Base-by-base conservation (phyloP, 2,888 invertebrate genomes). In the Drosophila nigritarsus region DNA sequence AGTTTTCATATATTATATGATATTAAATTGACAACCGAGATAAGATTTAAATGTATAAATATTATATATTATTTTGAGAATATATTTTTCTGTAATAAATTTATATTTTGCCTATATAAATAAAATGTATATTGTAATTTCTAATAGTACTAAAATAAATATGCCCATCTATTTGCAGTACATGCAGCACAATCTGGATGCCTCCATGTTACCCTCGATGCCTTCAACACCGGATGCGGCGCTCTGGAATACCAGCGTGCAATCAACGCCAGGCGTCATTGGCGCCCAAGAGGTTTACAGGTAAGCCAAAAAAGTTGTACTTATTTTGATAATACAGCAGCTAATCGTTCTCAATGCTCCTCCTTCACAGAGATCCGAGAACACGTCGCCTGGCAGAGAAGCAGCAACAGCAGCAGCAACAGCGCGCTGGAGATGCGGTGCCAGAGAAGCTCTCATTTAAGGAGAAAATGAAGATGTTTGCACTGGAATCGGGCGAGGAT, bases 401-500 rank as follows among this genome's bases (percentile, higher is more conserved):
- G 93, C 95, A 96, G 84, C 95, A 95, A 75, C 95, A 95, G 80
- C 95, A 96, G 64, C 95, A 96, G 65, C 92, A 93, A 61, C 92
- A 92, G 71, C 91, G 92, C 38, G 84, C 89, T 48, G 91, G 89
- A 34, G 93, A 93, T 80, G 92, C 92, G 15, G 95, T 97, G 75
- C 98, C 98, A 3, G 99, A 99, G 92, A 98, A 98, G 90, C 95
- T 99, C 73, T 98, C 98, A 67, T 99, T 99, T 94, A 97, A 98
- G 93, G 99, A 99, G 93, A 99, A 99, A 94, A 99, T 99, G 99
- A 98, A 98, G 94, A 98, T 99, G 97, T 99, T 99, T 94, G 99
- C 99, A 50, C 96, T 97, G 94, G 99, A 99, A 94, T 97, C 98
- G 18, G 99, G 99, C 49, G 98, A 99, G 92, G 96, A 96, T 88